Evolutionary conservation across 2,888 invertebrate genomes (phyloP), one percentile per base, ranked within the genome.

Genomic region (Bellardia pandia): DNA sequence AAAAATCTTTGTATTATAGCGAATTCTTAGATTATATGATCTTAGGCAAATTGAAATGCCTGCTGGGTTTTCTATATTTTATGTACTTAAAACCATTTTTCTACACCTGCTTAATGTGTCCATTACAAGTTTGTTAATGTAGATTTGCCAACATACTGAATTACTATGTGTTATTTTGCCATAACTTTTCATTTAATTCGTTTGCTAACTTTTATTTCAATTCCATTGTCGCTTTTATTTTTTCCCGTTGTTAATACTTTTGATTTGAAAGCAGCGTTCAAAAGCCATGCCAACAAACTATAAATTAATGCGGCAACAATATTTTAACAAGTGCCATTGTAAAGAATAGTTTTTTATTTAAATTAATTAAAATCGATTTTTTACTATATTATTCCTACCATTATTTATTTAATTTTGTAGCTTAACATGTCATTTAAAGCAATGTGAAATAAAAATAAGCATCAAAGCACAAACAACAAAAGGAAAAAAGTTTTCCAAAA

Each of bases 281-380:
- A 56, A 66, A 56, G 66, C 23, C 48, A 62, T 13, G 51, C 48
- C 60, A 48, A 68, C 30, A 45, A 56, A 68, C 68, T 56, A 76
- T 66, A 76, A 64, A 53, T 60, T 33, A 45, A 60, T 48, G 45
- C 60, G 30, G 48, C n/a, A 23, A 60, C 58, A 74, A 60, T 45
- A 45, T 60, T 75, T 45, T 60, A 62, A 48, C 60, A 48, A 60
- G 2, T 48, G 74, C 60, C 45, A n/a, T 58, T 14, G 16, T n/a
- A 60, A 75, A 48, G 13, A 51, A 40, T 40, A 76, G 23, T 53
- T 76, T 48, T 23, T 75, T 60, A 37, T 75, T 48, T 2, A 64
- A 76, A 76, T 53, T 76, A 76, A 76, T 66, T 76, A 42, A 76
- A 76, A 76, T 64, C 53, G 64, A 66, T 64, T 42, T 72, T 74